These are phyloP conservation scores for Melanostoma scalare DNA, from an alignment of 2,888 invertebrate genomes.

Conservation along the genomic window DNA sequence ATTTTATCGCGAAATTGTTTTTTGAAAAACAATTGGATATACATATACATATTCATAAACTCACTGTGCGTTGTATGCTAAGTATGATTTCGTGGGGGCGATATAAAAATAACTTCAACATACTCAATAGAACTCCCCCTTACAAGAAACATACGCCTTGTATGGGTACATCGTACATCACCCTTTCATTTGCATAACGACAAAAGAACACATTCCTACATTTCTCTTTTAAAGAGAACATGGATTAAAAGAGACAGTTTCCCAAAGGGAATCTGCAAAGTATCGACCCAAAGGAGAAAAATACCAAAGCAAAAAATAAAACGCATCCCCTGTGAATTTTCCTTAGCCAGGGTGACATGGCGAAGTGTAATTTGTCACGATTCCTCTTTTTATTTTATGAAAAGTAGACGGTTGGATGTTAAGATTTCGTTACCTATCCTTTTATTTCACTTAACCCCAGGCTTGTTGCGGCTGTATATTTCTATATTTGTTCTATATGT, in stretches of 20 bases:
- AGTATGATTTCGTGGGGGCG: no score
- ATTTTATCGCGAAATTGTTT: no score
- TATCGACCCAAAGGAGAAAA: conserved; percentile 17
- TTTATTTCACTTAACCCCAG: conserved; percentile 9
- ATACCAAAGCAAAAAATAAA: conserved; percentile 10
- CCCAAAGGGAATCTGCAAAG: background rate
- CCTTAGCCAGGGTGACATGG: conserved; percentile 31
- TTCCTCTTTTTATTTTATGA: conserved; percentile 38
- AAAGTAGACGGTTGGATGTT: conserved; percentile 27
- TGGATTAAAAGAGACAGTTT: background rate
- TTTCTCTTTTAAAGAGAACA: background rate
- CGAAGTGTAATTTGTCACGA: conserved; percentile 68
- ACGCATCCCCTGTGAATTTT: conserved; percentile 47
- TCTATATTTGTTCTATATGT: conserved; percentile 62
- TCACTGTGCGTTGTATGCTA: no score
- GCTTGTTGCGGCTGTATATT: conserved; percentile 49
- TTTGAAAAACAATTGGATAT: no score
- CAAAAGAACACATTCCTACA: background rate
- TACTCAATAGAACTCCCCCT: background rate
- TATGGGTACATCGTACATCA: background rate
- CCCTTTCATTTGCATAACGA: conserved; percentile 10
- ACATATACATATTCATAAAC: no score
- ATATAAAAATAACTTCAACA: no score
- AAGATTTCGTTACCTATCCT: conserved; percentile 38
- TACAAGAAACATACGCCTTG: conserved; percentile 3